A percentile compares a stretch with the other conserved stretches of the same genome.
Conservation (phyloP, 2,797 vertebrate genomes). For the Pipistrellus pipistrellus region DNA sequence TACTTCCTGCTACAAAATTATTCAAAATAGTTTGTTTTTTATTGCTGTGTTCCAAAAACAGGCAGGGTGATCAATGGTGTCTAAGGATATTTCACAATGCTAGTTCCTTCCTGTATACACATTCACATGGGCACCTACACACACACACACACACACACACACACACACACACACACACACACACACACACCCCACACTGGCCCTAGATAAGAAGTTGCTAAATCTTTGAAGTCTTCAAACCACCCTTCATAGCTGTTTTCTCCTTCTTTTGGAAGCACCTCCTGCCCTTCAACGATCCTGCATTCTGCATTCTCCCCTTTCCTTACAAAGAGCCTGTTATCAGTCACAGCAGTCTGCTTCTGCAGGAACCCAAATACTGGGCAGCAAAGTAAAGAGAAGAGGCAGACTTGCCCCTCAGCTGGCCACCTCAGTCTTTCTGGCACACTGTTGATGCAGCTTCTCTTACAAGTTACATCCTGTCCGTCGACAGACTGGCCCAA, state of each 20-base stretch:
- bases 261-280: neutral
- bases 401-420: neutral
- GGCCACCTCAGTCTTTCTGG: neutral
- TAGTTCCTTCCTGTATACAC: constrained; percentile 73
- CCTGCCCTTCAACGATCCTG: neutral
- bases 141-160: too few relatives aligned
- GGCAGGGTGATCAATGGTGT: neutral
- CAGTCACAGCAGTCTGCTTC: neutral
- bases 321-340: neutral
- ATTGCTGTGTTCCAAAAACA: constrained; percentile 73
- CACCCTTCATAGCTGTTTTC: constrained; percentile 4
- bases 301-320: neutral
- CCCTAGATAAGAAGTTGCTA: neutral
- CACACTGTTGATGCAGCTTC: neutral
- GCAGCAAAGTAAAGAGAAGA: constrained; percentile 20
- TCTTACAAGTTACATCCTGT: constrained; percentile 74
- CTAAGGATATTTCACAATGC: constrained; percentile 67
- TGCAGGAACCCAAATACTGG: neutral
- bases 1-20: constrained; percentile 77
- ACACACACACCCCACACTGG: neutral
- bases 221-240: constrained; percentile 36
- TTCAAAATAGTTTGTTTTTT: constrained; percentile 60
- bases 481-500: constrained; percentile 57
- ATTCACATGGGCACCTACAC: neutral
- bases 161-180: neutral